Conservation (phyloP, 2,113 vertebrate species). For the Budorcas taxicolor region DNA sequence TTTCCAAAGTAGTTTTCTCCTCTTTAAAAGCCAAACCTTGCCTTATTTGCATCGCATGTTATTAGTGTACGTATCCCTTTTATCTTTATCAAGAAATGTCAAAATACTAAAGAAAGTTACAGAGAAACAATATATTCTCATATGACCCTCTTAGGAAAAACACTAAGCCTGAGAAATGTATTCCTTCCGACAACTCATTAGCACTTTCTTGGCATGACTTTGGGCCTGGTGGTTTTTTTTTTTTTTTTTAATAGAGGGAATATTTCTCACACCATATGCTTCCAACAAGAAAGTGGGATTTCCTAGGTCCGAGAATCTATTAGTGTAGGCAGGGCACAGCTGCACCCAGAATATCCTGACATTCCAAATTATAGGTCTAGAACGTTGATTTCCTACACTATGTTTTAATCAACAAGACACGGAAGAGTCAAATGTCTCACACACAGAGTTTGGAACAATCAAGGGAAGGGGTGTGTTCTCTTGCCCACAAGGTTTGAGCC, state of each 20-base stretch:
- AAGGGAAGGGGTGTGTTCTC: neutral
- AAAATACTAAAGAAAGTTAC: neutral
- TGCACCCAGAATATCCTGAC: neutral
- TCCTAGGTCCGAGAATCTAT: neutral
- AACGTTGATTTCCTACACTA: neutral
- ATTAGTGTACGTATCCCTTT: neutral
- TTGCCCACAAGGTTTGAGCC: neutral
- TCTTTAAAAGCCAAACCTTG: neutral
- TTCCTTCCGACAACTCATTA: neutral
- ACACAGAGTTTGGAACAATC: neutral
- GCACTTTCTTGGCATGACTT: neutral
- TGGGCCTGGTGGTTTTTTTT: neutral
- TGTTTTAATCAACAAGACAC: constrained; percentile 41
- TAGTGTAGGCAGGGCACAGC: neutral
- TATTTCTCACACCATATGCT: neutral
- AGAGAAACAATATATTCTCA: neutral
- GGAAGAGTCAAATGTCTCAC: neutral
- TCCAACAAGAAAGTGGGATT: constrained; percentile 33
- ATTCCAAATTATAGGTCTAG: neutral
- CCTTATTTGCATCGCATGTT: neutral
- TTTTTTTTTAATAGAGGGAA: neutral
- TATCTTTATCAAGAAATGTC: neutral
- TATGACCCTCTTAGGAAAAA: neutral
- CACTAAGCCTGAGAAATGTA: neutral
- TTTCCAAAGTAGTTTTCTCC: neutral